A percentile compares a stretch with the other conserved stretches of the same genome.
Conservation (phyloP, 2,797 vertebrate genomes). For the Cyprinodon diabolis region DNA sequence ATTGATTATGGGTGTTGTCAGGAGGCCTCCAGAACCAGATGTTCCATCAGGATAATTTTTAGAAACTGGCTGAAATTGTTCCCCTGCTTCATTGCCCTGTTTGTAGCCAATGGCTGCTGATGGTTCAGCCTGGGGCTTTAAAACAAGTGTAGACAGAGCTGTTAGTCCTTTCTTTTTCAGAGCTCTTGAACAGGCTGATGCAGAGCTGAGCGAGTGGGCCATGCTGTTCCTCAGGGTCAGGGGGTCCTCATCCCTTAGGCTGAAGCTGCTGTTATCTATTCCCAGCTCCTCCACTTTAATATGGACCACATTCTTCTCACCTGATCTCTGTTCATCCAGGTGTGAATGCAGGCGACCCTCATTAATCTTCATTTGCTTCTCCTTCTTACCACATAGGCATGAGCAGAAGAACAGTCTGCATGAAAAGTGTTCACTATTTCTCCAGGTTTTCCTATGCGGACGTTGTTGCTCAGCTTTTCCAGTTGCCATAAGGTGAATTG, state of each 20-base stretch:
- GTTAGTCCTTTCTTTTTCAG: slow-evolving; percentile 67
- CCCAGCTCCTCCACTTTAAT: slow-evolving; percentile 78
- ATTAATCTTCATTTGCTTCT: slow-evolving; percentile 50
- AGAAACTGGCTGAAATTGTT: slow-evolving; percentile 52
- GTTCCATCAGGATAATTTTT: slow-evolving; percentile 28
- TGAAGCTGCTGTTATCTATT: slow-evolving; percentile 75
- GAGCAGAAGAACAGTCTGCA: slow-evolving; percentile 67
- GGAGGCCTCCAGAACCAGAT: slow-evolving; percentile 43
- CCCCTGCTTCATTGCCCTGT: slow-evolving; percentile 44
- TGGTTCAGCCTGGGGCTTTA: slow-evolving; percentile 30
- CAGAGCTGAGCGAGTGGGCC: slow-evolving; percentile 61
- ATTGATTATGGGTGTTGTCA: slow-evolving; percentile 74
- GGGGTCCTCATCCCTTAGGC: slow-evolving; percentile 53
- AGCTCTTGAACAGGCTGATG: slow-evolving; percentile 51
- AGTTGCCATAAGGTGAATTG: slow-evolving; percentile 35
- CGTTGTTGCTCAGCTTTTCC: slow-evolving; percentile 12
- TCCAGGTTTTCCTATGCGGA: slow-evolving; percentile 31
- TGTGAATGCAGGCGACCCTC: slow-evolving; percentile 32
- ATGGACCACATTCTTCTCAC: slow-evolving; percentile 61
- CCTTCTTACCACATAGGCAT: slow-evolving; percentile 50
- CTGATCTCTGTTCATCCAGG: slow-evolving; percentile 40
- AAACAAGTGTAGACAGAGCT: slow-evolving; percentile 70
- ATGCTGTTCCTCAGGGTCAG: slow-evolving; percentile 26
- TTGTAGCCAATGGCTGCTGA: slow-evolving; percentile 8
- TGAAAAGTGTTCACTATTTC: slow-evolving; percentile 3